phyloP scores from a whole-genome alignment of 2,888 invertebrate species.

The Catocala fraxini region DNA sequence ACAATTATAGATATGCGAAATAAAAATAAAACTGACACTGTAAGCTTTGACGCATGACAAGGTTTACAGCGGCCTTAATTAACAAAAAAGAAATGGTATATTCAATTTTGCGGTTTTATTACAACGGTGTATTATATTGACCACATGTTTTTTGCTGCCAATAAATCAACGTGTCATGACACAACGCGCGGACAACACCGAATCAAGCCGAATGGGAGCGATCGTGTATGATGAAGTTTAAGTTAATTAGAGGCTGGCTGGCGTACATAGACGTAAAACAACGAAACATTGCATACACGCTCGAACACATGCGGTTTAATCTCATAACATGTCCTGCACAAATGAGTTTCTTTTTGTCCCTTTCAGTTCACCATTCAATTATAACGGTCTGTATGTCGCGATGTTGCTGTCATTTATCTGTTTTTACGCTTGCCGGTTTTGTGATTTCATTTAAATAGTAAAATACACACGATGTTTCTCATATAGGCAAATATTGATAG shows the following conservation, averaged over 20 bases:
- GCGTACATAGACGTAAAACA: constrained; percentile 21
- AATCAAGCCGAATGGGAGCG: constrained; percentile 13
- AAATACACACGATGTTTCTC: too few relatives aligned
- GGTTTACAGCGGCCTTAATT: too few relatives aligned
- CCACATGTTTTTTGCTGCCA: background rate
- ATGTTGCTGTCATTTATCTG: constrained; percentile 19
- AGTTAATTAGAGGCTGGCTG: constrained; percentile 35
- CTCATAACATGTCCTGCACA: constrained; percentile 60
- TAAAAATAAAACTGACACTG: too few relatives aligned
- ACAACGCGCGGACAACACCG: constrained; percentile 24
- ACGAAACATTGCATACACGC: constrained; percentile 18
- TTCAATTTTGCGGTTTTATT: too few relatives aligned
- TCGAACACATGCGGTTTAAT: constrained; percentile 52
- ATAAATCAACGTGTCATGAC: constrained; percentile 39
- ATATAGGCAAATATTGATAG: too few relatives aligned
- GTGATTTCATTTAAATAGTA: constrained; percentile 13
- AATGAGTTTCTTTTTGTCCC: constrained; percentile 65
- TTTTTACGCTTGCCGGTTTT: constrained; percentile 11
- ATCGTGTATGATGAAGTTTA: constrained; percentile 24
- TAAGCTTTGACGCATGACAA: too few relatives aligned
- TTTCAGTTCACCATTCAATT: constrained; percentile 66
- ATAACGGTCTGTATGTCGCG: constrained; percentile 47
- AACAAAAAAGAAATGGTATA: background rate
- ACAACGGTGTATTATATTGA: too few relatives aligned
- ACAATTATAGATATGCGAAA: too few relatives aligned